Percentiles rank a stretch among this genome's conserved stretches.
Evolutionary conservation across 1,140 invertebrate species (phyloP).

Genomic region (Penaeus indicus): DNA sequence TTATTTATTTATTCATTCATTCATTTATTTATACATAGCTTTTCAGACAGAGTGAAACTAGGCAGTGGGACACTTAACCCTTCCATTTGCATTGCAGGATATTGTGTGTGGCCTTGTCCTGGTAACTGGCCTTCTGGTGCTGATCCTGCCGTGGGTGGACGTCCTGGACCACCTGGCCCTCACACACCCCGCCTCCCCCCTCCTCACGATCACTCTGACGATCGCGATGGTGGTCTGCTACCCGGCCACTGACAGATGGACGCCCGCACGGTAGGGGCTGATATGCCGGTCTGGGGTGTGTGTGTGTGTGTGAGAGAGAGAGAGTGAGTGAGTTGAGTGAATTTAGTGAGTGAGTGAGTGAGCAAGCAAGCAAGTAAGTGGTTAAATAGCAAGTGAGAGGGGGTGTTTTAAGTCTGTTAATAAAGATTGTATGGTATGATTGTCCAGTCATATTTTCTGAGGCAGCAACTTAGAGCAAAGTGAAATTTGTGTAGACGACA

Average conservation of each 20-base stretch:
- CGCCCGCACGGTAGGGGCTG: conserved; percentile 80
- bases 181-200: conserved; percentile 77
- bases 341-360: too few relatives aligned
- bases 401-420: too few relatives aligned
- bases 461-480: too few relatives aligned
- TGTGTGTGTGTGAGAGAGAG: neutral
- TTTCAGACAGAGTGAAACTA: neutral
- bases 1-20: too few relatives aligned
- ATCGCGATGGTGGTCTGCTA: conserved; percentile 78
- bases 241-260: conserved; percentile 81
- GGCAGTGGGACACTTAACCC: neutral
- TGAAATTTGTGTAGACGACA: too few relatives aligned
- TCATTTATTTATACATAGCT: neutral
- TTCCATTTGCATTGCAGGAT: conserved; percentile 74
- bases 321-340: neutral
- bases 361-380: too few relatives aligned
- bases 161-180: conserved; percentile 80
- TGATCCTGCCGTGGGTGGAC: conserved; percentile 82
- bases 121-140: conserved; percentile 78
- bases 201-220: conserved; percentile 77
- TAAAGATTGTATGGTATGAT: too few relatives aligned
- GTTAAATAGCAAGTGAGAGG: too few relatives aligned
- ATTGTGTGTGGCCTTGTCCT: conserved; percentile 81
- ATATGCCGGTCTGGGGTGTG: neutral
- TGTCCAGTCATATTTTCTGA: too few relatives aligned